These are phyloP conservation scores for Actinopyga echinites DNA, from an alignment of 53 echinoderm and acorn worm species.

Conservation along the genomic window DNA sequence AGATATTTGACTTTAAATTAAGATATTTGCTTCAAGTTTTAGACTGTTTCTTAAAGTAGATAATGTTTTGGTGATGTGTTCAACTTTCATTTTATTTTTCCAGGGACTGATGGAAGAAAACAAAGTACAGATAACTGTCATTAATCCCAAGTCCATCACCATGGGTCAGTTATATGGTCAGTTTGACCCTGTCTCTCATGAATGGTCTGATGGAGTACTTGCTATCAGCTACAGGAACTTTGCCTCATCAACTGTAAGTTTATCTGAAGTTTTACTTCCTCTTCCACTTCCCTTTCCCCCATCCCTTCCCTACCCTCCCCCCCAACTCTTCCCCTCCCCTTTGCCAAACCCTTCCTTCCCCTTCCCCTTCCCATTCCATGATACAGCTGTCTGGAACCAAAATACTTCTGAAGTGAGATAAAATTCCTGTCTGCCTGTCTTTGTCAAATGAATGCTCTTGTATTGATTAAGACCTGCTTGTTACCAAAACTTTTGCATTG, in stretches of 20 bases:
- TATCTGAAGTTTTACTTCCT: not conserved
- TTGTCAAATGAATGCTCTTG: no score
- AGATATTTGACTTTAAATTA: not conserved
- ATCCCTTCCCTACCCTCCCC: no score
- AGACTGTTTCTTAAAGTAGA: not conserved
- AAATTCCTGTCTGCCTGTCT: no score
- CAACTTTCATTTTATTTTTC: not conserved
- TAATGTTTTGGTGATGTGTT: not conserved
- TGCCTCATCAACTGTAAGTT: constrained; percentile 93
- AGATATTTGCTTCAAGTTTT: not conserved
- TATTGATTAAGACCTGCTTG: no score
- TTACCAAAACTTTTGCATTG: no score
- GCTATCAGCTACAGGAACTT: constrained; percentile 99
- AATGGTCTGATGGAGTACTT: constrained; percentile 98
- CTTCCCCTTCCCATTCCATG: no score
- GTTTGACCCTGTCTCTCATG: constrained; percentile 99
- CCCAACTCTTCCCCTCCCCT: no score
- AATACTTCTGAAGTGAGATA: no score
- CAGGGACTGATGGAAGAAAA: constrained; percentile 99
- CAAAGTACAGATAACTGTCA: constrained; percentile 96
- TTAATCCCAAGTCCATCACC: constrained; percentile 98
- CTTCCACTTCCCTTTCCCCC: no score
- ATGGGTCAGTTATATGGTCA: constrained; percentile 99
- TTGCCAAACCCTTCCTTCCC: no score
- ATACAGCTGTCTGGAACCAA: no score